These are phyloP conservation scores for Struthidea cinerea DNA, from an alignment of 2,113 vertebrate genomes.

Conservation along the genomic window DNA sequence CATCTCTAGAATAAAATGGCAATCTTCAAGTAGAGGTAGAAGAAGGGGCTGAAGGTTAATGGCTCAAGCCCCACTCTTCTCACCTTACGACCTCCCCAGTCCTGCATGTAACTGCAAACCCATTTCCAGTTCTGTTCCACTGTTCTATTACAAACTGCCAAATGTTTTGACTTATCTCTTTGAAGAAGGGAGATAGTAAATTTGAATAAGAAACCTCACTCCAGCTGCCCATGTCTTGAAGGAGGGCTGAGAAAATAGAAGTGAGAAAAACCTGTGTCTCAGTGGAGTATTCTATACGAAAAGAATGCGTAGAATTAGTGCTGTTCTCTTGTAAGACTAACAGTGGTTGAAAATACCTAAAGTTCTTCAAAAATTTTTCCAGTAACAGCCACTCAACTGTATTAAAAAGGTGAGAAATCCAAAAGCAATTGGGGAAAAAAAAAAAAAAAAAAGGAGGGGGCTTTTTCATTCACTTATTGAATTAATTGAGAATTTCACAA, in stretches of 20 bases:
- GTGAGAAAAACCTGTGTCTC: background rate
- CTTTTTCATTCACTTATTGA: background rate
- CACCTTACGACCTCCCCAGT: background rate
- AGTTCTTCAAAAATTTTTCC: background rate
- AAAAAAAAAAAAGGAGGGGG: accelerated
- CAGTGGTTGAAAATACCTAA: background rate
- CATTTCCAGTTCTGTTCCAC: background rate
- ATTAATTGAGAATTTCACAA: background rate
- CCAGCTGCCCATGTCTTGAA: background rate
- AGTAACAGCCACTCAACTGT: background rate
- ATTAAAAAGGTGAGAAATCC: background rate
- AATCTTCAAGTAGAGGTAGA: background rate
- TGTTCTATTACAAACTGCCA: background rate
- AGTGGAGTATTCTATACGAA: background rate
- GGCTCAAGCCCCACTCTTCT: background rate
- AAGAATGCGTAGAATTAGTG: background rate
- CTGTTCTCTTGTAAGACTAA: background rate
- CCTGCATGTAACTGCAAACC: background rate
- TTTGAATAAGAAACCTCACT: background rate
- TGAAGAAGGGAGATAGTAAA: background rate
- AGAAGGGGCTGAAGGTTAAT: background rate
- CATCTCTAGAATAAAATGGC: background rate
- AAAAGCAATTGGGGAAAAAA: too few species aligned
- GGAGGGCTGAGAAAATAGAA: background rate
- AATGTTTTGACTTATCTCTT: background rate